phyloP scores from a whole-genome alignment of 2,888 invertebrate genomes.

The Craniophora ligustri region DNA sequence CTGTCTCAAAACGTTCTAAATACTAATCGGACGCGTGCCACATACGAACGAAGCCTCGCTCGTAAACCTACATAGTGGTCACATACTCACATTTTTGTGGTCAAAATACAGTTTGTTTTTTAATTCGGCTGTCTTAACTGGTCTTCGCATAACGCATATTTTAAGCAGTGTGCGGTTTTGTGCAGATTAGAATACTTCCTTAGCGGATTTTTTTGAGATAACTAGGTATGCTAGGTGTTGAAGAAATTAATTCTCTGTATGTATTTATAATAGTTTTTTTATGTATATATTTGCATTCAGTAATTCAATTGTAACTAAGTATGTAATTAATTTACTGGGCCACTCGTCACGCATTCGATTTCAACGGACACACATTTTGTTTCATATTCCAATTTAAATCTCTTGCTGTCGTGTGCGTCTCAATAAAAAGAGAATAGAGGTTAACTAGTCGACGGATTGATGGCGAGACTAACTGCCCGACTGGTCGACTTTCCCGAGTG shows the following conservation, averaged over 20 bases:
- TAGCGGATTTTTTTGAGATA: background rate
- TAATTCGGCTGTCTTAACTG: constrained; percentile 46
- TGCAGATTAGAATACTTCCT: background rate
- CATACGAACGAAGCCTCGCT: constrained; percentile 36
- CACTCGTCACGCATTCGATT: background rate
- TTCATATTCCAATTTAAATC: background rate
- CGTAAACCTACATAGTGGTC: constrained; percentile 63
- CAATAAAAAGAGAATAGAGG: too few species aligned
- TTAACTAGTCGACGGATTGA: too few species aligned
- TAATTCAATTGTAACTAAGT: background rate
- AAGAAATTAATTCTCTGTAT: background rate
- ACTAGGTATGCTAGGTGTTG: background rate
- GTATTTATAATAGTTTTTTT: background rate
- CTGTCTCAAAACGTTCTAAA: constrained; percentile 32
- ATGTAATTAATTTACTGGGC: background rate
- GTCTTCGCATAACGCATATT: constrained; percentile 28
- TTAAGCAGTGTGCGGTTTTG: constrained; percentile 13
- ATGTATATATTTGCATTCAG: background rate
- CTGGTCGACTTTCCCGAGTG: too few species aligned
- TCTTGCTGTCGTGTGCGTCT: too few species aligned
- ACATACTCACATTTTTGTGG: constrained; percentile 59
- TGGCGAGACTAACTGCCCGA: too few species aligned
- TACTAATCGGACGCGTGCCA: constrained; percentile 35
- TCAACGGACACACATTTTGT: background rate
- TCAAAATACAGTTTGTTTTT: constrained; percentile 59